Percentiles rank a stretch among this genome's conserved stretches.
Conservation (phyloP, 2,797 vertebrate species). For the Prionace glauca region DNA sequence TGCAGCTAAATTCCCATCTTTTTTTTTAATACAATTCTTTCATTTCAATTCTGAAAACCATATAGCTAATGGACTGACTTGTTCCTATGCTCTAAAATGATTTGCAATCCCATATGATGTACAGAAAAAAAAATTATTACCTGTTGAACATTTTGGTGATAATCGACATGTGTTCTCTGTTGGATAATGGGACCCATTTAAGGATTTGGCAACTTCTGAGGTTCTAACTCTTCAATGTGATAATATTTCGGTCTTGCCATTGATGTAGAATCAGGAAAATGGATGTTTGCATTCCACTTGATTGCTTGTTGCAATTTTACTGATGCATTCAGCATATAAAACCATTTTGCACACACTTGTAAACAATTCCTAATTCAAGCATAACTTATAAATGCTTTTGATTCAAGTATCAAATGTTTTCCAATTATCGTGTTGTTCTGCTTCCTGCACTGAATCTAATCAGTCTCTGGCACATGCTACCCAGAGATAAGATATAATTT, state of each 20-base stretch:
- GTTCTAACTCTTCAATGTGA: not conserved
- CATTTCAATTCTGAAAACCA: no score
- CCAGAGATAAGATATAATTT: not conserved
- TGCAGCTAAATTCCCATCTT: no score
- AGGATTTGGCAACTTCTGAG: not conserved
- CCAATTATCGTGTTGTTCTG: not conserved
- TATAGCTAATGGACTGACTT: not conserved
- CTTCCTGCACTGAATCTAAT: not conserved
- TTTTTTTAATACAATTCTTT: no score
- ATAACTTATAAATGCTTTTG: not conserved
- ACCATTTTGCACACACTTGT: not conserved
- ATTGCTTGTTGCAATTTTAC: not conserved
- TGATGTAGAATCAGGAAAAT: not conserved
- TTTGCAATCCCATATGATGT: not conserved
- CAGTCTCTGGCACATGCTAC: not conserved
- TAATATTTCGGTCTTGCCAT: not conserved
- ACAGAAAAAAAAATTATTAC: not conserved
- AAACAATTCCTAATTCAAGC: conserved; percentile 10
- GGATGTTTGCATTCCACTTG: not conserved
- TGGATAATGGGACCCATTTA: not conserved
- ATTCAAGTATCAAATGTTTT: not conserved
- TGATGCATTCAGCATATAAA: not conserved
- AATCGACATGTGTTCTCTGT: not conserved
- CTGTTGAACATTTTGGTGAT: not conserved
- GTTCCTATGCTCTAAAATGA: not conserved